Evolutionary conservation across 2,797 vertebrate species (phyloP).

Genomic region (Natrix natrix): DNA sequence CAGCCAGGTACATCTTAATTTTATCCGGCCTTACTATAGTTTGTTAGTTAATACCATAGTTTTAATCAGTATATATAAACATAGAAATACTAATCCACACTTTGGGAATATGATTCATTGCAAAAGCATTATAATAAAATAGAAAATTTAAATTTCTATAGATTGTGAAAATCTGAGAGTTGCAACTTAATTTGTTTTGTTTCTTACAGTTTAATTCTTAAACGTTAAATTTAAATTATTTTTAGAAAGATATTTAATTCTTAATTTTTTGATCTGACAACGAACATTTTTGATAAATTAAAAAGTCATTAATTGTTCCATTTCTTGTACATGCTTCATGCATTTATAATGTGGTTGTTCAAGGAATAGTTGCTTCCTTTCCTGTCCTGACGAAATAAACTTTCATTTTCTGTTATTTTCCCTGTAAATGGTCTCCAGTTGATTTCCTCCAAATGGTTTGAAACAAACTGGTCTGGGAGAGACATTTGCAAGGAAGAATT

Average conservation of each 20-base stretch:
- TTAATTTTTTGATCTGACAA: neutral
- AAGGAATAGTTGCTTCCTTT: neutral
- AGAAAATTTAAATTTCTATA: neutral
- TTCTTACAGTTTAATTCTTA: conserved; percentile 10
- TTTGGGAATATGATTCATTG: conserved; percentile 3
- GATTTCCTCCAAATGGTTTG: neutral
- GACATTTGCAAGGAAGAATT: neutral
- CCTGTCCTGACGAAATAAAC: neutral
- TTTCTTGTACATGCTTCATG: neutral
- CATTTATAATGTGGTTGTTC: neutral
- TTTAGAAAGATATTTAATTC: neutral
- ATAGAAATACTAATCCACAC: neutral
- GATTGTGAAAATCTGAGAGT: neutral
- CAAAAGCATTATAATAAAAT: neutral
- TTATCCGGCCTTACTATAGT: neutral
- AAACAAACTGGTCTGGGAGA: neutral
- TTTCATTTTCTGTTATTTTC: neutral
- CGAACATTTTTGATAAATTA: neutral
- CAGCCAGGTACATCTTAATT: conserved; percentile 67
- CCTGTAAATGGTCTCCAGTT: neutral
- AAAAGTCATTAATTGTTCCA: neutral
- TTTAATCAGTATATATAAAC: neutral
- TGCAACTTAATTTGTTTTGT: neutral
- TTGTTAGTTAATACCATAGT: conserved; percentile 19
- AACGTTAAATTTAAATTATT: neutral